Evolutionary conservation across 2,113 vertebrate species (phyloP).

Genomic region (Bubalus kerabau): DNA sequence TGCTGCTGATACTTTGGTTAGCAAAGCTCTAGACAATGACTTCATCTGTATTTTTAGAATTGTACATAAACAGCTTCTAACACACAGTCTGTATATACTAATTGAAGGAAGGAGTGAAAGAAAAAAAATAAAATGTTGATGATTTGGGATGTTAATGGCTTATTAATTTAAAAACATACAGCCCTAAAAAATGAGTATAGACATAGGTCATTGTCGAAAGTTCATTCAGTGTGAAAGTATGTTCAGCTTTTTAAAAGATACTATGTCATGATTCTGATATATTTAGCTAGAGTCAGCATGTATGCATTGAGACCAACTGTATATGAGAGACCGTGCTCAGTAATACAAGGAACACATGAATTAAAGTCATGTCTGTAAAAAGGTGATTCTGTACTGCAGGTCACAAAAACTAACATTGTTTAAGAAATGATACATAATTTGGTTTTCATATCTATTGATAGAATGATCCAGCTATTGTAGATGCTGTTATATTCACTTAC

Average conservation of each 20-base stretch:
- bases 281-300: not conserved
- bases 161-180: not conserved
- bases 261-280: not conserved
- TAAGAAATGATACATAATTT: not conserved
- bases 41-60: not conserved
- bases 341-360: not conserved
- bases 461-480: not conserved
- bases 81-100: not conserved
- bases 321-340: not conserved
- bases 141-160: not conserved
- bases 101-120: not conserved
- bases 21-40: not conserved
- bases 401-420: not conserved
- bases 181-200: not conserved
- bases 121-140: not conserved
- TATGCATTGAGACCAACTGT: not conserved
- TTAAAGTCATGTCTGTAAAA: not conserved
- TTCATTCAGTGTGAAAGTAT: not conserved
- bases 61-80: not conserved
- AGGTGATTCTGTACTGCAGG: not conserved
- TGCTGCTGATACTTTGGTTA: not conserved
- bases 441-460: not conserved
- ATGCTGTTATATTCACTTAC: not conserved
- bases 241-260: not conserved
- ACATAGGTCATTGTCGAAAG: not conserved